phyloP scores from a whole-genome alignment of 2,888 invertebrate species.

The Tenthredo amoena region DNA sequence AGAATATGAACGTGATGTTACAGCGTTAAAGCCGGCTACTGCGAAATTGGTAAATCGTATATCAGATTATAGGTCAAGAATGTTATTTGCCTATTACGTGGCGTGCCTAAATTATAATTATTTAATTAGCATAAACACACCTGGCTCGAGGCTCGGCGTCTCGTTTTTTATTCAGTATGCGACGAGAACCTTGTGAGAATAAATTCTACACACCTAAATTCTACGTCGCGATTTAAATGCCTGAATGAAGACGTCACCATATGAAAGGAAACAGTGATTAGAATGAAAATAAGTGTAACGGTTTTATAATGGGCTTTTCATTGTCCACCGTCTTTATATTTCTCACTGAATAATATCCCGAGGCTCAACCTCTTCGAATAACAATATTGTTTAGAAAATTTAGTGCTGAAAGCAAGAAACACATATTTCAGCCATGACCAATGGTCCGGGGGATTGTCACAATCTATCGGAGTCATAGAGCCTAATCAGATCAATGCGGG shows the following conservation, averaged over 20 bases:
- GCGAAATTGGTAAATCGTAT: not conserved
- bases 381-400: not conserved
- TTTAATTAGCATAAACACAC: slow-evolving; percentile 47
- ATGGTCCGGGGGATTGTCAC: not conserved
- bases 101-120: slow-evolving; percentile 3
- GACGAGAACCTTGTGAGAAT: not conserved
- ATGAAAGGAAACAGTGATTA: slow-evolving; percentile 30
- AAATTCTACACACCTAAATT: slow-evolving; percentile 14
- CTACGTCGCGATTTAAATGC: not conserved
- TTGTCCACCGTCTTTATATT: slow-evolving; percentile 29
- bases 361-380: not conserved
- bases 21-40: not conserved
- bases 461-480: not conserved
- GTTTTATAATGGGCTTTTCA: not conserved
- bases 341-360: not conserved
- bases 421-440: slow-evolving; percentile 1
- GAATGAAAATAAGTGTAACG: slow-evolving; percentile 45
- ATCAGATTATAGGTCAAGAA: slow-evolving; percentile 41
- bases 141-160: not conserved
- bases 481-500: not conserved
- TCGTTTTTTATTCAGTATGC: not conserved
- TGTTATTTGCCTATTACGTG: slow-evolving; percentile 13
- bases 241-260: not conserved
- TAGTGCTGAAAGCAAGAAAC: not conserved
- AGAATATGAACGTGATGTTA: not conserved